Evolutionary conservation across 2,113 vertebrate species (phyloP).

Genomic region (Porphyrio hochstetteri): DNA sequence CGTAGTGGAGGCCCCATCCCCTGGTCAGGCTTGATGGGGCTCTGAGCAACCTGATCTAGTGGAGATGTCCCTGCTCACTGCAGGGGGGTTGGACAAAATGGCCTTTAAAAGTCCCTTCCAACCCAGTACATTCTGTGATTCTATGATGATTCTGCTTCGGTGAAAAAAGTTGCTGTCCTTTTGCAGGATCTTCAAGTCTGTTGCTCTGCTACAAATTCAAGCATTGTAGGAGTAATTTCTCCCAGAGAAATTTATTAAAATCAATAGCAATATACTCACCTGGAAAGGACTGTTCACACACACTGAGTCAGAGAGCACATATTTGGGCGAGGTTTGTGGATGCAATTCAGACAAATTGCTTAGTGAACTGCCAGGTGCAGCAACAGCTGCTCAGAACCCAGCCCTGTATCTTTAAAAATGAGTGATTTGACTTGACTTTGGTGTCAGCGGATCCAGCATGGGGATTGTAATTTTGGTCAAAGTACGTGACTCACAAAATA

Average conservation of each 20-base stretch:
- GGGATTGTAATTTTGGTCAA: background rate
- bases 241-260: background rate
- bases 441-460: rapidly evolving
- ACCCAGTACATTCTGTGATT: no score
- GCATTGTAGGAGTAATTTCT: background rate
- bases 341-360: background rate
- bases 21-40: no score
- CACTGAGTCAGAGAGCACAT: background rate
- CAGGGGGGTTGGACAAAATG: no score
- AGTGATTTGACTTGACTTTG: background rate
- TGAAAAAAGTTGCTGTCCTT: background rate
- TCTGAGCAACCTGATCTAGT: no score
- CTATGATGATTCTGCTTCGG: background rate
- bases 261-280: background rate
- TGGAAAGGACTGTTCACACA: background rate
- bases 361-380: background rate
- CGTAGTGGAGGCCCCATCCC: no score
- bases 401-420: background rate
- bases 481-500: background rate
- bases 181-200: background rate
- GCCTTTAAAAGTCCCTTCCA: no score
- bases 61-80: no score
- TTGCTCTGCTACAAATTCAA: background rate
- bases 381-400: background rate
- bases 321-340: background rate